phyloP scores from a whole-genome alignment of 2,797 vertebrate species.

The Mus spretus region DNA sequence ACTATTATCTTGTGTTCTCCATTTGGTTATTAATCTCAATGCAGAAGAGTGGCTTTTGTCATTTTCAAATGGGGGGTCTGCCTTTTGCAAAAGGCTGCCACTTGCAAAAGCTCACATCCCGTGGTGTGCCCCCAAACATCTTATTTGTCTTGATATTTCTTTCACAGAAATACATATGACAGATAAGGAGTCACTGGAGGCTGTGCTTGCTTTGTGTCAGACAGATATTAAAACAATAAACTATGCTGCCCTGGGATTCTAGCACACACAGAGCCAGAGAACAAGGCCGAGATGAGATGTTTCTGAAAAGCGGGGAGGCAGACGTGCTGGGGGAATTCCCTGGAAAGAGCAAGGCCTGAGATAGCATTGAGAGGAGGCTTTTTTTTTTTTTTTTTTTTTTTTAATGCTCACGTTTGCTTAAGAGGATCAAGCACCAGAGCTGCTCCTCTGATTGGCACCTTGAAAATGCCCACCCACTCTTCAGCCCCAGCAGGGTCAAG shows the following conservation, averaged over 20 bases:
- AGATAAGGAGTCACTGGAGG: conserved; percentile 90
- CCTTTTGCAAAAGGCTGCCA: conserved; percentile 71
- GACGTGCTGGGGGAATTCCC: conserved; percentile 82
- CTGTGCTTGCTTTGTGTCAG: conserved; percentile 88
- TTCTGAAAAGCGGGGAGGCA: conserved; percentile 86
- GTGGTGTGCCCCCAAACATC: conserved; percentile 84
- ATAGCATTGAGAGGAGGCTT: conserved; percentile 74
- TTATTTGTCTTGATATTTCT: conserved; percentile 90
- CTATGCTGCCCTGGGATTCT: conserved; percentile 88
- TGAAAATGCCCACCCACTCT: neutral
- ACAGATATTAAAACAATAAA: conserved; percentile 93
- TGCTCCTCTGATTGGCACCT: neutral
- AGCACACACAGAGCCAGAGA: conserved; percentile 82
- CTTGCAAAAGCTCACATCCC: conserved; percentile 76
- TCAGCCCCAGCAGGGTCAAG: neutral
- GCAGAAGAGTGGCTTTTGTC: conserved; percentile 15
- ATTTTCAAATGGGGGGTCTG: conserved; percentile 66
- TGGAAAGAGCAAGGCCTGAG: conserved; percentile 79
- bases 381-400: conserved; percentile 76
- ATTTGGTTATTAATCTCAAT: conserved; percentile 72
- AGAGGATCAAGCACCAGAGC: neutral
- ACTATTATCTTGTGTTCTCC: neutral
- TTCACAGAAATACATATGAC: conserved; percentile 89
- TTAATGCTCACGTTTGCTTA: conserved; percentile 69
- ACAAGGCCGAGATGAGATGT: conserved; percentile 88